phyloP scores from a whole-genome alignment of 2,888 invertebrate species.

The Patella depressa region DNA sequence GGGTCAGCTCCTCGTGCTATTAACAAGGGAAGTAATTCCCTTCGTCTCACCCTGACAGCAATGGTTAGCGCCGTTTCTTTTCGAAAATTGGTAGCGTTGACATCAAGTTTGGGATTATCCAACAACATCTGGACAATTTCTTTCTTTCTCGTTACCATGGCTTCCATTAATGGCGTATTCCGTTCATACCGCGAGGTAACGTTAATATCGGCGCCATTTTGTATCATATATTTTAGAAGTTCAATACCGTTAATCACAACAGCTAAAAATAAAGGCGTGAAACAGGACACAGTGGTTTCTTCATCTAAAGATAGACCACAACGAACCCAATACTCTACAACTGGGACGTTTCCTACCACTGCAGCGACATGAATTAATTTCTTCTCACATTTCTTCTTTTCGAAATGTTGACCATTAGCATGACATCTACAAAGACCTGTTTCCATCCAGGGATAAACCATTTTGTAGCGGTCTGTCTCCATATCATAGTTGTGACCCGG shows the following conservation, averaged over 20 bases:
- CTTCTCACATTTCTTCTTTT: slow-evolving; percentile 23
- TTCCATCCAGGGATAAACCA: slow-evolving; percentile 21
- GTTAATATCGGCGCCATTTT: slow-evolving; percentile 30
- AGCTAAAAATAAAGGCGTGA: slow-evolving; percentile 48
- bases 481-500: slow-evolving; percentile 33
- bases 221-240: slow-evolving; percentile 34
- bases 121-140: slow-evolving; percentile 44
- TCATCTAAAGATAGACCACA: slow-evolving; percentile 41
- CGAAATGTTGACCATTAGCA: slow-evolving; percentile 1
- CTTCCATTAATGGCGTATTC: slow-evolving; percentile 43
- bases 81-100: slow-evolving; percentile 40
- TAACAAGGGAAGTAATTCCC: slow-evolving; percentile 42
- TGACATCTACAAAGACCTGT: slow-evolving; percentile 34
- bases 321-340: slow-evolving; percentile 26
- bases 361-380: slow-evolving; percentile 42
- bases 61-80: slow-evolving; percentile 44
- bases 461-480: slow-evolving; percentile 23
- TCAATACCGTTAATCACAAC: slow-evolving; percentile 34
- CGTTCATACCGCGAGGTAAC: slow-evolving; percentile 29
- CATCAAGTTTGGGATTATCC: slow-evolving; percentile 33
- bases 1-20: slow-evolving; percentile 57
- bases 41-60: slow-evolving; percentile 43
- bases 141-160: slow-evolving; percentile 41
- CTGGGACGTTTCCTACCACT: slow-evolving; percentile 31
- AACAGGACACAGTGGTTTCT: slow-evolving; percentile 29